These are phyloP conservation scores for Saguinus imperator DNA, from an alignment of 2,113 vertebrate species.

Conservation along the genomic window DNA sequence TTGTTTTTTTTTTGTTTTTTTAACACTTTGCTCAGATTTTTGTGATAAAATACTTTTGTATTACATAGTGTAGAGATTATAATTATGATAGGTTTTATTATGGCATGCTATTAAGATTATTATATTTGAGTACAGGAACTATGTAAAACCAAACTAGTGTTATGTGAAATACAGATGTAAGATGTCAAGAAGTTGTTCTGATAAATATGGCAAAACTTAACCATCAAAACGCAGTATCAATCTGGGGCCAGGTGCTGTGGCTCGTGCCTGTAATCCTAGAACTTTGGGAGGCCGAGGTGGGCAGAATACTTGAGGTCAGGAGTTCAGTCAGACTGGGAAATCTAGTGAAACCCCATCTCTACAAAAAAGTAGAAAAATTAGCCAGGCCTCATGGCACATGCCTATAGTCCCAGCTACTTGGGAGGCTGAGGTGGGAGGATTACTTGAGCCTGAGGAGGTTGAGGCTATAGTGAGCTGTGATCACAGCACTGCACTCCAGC, in stretches of 20 bases:
- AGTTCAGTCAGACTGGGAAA: too few species aligned
- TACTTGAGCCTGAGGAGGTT: too few species aligned
- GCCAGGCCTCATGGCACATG: too few species aligned
- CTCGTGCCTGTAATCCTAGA: too few species aligned
- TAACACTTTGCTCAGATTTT: background rate
- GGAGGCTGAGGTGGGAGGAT: too few species aligned
- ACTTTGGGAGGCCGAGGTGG: too few species aligned
- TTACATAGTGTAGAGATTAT: background rate
- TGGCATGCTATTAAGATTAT: background rate
- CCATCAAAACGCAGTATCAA: background rate
- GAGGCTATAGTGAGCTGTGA: too few species aligned
- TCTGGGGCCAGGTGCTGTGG: background rate
- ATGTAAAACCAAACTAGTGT: conserved; percentile 26
- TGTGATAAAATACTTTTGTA: conserved; percentile 16
- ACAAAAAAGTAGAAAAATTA: too few species aligned
- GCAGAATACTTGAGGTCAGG: too few species aligned
- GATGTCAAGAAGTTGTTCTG: background rate
- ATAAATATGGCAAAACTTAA: background rate
- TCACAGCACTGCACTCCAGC: too few species aligned
- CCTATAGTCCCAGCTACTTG: too few species aligned
- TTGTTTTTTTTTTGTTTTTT: background rate
- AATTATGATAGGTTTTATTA: background rate
- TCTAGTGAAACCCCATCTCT: too few species aligned
- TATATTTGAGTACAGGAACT: background rate
- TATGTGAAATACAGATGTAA: background rate